phyloP scores from a whole-genome alignment of 92 coral and sea anemone species.

The Siderastrea siderea region DNA sequence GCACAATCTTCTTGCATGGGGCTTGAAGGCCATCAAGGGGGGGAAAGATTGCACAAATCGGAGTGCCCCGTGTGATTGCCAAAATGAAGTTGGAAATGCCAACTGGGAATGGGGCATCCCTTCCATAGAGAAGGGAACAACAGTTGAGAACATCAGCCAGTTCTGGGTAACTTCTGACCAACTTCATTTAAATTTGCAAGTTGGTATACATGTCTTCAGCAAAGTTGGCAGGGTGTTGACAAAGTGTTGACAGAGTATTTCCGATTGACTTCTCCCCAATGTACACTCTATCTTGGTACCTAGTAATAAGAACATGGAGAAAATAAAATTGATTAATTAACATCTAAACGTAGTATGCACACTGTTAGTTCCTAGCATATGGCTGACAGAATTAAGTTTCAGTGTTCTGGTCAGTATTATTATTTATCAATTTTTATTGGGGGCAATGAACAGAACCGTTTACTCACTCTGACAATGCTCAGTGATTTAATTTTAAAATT shows the following conservation, averaged over 20 bases:
- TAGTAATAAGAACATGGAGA: constrained; percentile 14
- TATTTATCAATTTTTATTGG: too few relatives aligned
- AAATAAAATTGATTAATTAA: too few relatives aligned
- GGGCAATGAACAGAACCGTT: too few relatives aligned
- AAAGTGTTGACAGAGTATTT: not conserved
- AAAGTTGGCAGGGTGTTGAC: constrained; percentile 13
- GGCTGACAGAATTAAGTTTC: too few relatives aligned
- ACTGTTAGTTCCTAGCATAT: too few relatives aligned
- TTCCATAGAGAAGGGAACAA: constrained; percentile 12
- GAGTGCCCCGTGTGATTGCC: constrained; percentile 7
- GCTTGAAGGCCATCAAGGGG: constrained; percentile 12
- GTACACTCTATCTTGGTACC: constrained; percentile 33
- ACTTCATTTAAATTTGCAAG: too few relatives aligned
- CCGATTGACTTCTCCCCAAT: constrained; percentile 9
- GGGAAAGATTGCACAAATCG: constrained; percentile 27
- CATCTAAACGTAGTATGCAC: too few relatives aligned
- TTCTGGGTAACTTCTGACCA: not conserved
- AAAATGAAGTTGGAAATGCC: constrained; percentile 35
- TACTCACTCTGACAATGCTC: too few relatives aligned
- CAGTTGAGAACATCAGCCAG: constrained; percentile 24
- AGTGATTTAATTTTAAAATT: too few relatives aligned
- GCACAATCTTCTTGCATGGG: constrained; percentile 9
- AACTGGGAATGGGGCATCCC: constrained; percentile 17
- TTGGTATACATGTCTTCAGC: not conserved
- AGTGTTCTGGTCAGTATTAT: too few relatives aligned